Evolutionary conservation across 2,888 invertebrate species (phyloP).

Genomic region (Beris chalybata): DNA sequence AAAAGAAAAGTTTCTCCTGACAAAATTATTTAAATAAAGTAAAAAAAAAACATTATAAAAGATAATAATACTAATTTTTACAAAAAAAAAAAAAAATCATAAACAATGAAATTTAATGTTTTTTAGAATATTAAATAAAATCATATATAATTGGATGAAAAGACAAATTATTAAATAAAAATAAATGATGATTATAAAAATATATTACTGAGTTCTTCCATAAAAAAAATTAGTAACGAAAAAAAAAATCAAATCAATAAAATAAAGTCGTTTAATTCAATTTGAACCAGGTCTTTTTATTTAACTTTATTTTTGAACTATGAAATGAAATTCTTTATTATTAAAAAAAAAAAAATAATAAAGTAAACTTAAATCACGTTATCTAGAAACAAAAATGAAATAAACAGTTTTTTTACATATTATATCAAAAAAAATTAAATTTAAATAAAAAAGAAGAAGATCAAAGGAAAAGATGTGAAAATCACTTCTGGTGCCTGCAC

Average conservation of each 20-base stretch:
- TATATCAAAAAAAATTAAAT: slow-evolving; percentile 24
- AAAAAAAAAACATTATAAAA: too few species aligned
- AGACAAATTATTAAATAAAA: background rate
- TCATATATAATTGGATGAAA: slow-evolving; percentile 10
- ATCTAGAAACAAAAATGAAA: slow-evolving; percentile 35
- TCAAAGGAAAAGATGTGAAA: slow-evolving; percentile 24
- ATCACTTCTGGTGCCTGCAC: slow-evolving; percentile 31
- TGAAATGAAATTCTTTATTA: slow-evolving; percentile 10
- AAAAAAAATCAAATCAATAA: background rate
- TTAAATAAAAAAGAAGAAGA: slow-evolving; percentile 26
- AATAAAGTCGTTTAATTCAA: background rate
- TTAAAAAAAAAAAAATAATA: slow-evolving; percentile 29
- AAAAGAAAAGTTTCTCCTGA: too few species aligned
- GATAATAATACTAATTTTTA: too few species aligned
- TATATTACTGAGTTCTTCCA: slow-evolving; percentile 27
- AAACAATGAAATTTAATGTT: too few species aligned
- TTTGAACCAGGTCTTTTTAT: slow-evolving; percentile 10
- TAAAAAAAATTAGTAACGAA: slow-evolving; percentile 6
- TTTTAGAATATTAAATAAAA: background rate
- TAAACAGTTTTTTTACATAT: slow-evolving; percentile 38
- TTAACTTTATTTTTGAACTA: slow-evolving; percentile 40
- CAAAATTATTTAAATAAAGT: too few species aligned
- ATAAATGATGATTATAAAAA: background rate
- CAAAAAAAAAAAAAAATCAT: too few species aligned
- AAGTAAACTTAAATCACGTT: slow-evolving; percentile 38